Evolutionary conservation across 2,113 vertebrate genomes (phyloP).

Genomic region (Paraplagusia blochii): DNA sequence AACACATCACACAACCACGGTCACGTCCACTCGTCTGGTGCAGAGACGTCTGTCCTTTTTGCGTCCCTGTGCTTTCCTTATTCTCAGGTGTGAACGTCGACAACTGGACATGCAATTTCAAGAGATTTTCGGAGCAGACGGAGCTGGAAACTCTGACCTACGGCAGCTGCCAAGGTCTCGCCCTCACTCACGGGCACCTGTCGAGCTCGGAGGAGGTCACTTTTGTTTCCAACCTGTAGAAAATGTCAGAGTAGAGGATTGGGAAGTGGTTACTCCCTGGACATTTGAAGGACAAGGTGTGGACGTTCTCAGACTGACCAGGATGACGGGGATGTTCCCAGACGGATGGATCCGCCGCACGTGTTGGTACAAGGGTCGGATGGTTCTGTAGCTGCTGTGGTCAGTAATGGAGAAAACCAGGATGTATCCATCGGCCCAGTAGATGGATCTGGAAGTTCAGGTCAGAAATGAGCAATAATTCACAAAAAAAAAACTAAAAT

Average conservation of each 20-base stretch:
- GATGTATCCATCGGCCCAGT: conserved; percentile 93
- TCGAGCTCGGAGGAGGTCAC: conserved; percentile 85
- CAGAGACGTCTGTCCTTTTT: too few relatives aligned
- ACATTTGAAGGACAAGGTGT: too few relatives aligned
- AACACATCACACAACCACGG: too few relatives aligned
- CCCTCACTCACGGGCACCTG: conserved; percentile 85
- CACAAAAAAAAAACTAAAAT: too few relatives aligned
- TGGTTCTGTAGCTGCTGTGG: conserved; percentile 82
- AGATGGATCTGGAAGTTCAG: conserved; percentile 81
- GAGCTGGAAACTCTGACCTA: conserved; percentile 61
- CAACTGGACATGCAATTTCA: too few relatives aligned
- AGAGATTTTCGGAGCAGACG: not conserved
- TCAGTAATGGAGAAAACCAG: conserved; percentile 92
- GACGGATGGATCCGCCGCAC: conserved; percentile 87
- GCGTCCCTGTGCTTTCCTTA: too few relatives aligned
- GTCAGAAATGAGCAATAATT: too few relatives aligned
- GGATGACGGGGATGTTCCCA: conserved; percentile 86
- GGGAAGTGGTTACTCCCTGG: not conserved
- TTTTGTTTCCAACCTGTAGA: conserved; percentile 86
- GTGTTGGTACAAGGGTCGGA: conserved; percentile 88
- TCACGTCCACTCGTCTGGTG: too few relatives aligned
- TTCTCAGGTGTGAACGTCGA: too few relatives aligned
- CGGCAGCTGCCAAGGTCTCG: conserved; percentile 79
- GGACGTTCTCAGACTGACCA: conserved; percentile 46
- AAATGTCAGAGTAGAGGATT: conserved; percentile 46